Base-by-base conservation (phyloP, 2,113 vertebrate species). In the Psephotus haematonotus region DNA sequence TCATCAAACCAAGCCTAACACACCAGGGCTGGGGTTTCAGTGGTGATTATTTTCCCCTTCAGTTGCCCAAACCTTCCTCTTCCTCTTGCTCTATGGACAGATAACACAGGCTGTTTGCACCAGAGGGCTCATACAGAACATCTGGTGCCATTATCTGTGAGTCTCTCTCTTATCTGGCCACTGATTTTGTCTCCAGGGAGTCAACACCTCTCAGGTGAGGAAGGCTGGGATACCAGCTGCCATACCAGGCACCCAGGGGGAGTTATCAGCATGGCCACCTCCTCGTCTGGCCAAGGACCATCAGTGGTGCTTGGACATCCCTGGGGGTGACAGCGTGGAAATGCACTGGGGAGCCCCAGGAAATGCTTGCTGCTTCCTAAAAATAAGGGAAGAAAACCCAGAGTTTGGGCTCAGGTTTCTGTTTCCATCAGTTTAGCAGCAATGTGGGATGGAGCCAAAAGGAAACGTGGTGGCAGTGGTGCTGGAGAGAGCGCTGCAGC, bases 201-300 rank as follows among this genome's bases (percentile, higher is more conserved):
- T 46, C 93, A 95, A 76, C 96, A 82, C 53, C 82, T 96, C 91
- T 93, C 93, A 89, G 92, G 93, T 97, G 97, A 93, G 89, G 86
- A 86, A 68, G 80, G 74, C 75, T 95, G 94, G 52, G 85, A 17
- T 60, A 44, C 75, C 89, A 78, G 53, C 68, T 89, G 78, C 64
- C 81, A 1, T 8, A 24, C 74, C 4, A 17, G 47, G 95, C 68
- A 70, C 13, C n/a, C 64, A 57, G 1, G 68, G 15, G 75, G 49
- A 9, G 24, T 95, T 94, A 84, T 93, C 94, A 70, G 11, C 22
- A 70, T 50, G 68, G 64, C 25, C 82, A 90, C 76, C 86, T 92
- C 86, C 88, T 94, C 2, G 31, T 93, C 93, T 95, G 88, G 55
- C 83, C 76, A 60, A 92, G 50, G 25, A 63, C 53, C 76, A 52